These are phyloP conservation scores for Eidolon dupreanum DNA, from an alignment of 2,797 vertebrate genomes.

Conservation along the genomic window DNA sequence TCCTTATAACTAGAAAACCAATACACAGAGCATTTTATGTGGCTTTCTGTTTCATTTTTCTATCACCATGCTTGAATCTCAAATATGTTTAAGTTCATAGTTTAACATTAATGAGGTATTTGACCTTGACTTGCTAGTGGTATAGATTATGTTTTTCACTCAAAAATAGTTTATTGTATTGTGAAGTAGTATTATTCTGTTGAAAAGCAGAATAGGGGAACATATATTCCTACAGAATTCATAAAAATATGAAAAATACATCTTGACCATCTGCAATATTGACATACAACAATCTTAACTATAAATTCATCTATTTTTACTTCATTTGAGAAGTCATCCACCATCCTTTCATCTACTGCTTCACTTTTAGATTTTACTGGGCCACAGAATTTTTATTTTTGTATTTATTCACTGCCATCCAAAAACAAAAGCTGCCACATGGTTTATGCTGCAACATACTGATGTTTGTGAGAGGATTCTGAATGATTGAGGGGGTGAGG, in stretches of 20 bases:
- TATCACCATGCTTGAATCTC: neutral
- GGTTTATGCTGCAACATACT: slow-evolving; percentile 65
- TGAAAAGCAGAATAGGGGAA: neutral
- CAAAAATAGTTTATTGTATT: neutral
- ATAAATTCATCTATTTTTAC: slow-evolving; percentile 67
- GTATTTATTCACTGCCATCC: slow-evolving; percentile 55
- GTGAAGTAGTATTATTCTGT: neutral
- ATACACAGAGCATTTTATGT: neutral
- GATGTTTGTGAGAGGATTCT: slow-evolving; percentile 61
- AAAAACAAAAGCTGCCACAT: slow-evolving; percentile 56
- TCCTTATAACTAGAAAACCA: neutral
- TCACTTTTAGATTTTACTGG: slow-evolving; percentile 70
- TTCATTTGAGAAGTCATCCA: slow-evolving; percentile 55
- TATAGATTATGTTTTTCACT: neutral
- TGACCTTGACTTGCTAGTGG: neutral
- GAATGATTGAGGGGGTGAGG: slow-evolving; percentile 56
- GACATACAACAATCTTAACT: slow-evolving; percentile 51
- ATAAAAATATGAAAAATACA: slow-evolving; percentile 56
- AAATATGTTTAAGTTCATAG: neutral
- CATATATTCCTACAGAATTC: slow-evolving; percentile 40
- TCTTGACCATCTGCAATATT: neutral
- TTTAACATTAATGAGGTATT: neutral
- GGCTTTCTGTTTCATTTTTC: neutral
- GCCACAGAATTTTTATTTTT: slow-evolving; percentile 73
- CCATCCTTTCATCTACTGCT: slow-evolving; percentile 48